These are phyloP conservation scores for Nomada fabriciana DNA, from an alignment of 2,888 invertebrate species.

Conservation along the genomic window DNA sequence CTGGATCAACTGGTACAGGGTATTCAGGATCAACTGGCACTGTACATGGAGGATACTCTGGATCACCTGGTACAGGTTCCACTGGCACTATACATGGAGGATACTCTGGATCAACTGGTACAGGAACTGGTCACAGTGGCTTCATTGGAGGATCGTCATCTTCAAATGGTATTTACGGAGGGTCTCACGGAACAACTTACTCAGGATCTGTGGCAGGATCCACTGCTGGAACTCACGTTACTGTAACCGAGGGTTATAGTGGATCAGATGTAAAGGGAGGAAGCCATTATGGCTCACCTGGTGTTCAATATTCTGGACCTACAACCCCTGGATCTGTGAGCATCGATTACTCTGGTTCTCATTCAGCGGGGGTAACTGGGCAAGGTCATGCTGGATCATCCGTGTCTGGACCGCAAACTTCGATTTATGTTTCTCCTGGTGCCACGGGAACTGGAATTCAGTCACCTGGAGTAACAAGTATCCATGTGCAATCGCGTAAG, in stretches of 20 bases:
- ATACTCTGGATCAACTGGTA: neutral
- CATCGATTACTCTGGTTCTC: constrained; percentile 25
- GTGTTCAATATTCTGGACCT: constrained; percentile 37
- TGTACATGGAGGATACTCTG: neutral
- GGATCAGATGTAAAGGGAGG: constrained; percentile 36
- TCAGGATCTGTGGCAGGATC: constrained; percentile 23
- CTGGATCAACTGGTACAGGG: constrained; percentile 27
- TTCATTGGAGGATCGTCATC: constrained; percentile 45
- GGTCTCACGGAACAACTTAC: constrained; percentile 27
- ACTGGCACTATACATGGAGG: neutral
- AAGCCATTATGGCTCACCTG: constrained; percentile 24
- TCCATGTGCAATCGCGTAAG: constrained; percentile 40
- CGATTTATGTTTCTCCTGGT: constrained; percentile 33
- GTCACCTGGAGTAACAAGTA: neutral
- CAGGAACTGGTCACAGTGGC: constrained; percentile 21
- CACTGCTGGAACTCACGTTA: constrained; percentile 27
- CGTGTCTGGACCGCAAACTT: constrained; percentile 21
- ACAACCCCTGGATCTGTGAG: neutral
- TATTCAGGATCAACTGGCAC: constrained; percentile 29
- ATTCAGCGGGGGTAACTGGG: neutral
- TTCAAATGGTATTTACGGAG: neutral
- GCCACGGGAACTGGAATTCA: constrained; percentile 23
- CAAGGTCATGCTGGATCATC: neutral
- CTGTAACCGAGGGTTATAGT: constrained; percentile 28
- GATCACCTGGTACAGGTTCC: constrained; percentile 4